Evolutionary conservation across 2,797 vertebrate genomes (phyloP).

Genomic region (Apogon hyalosoma): DNA sequence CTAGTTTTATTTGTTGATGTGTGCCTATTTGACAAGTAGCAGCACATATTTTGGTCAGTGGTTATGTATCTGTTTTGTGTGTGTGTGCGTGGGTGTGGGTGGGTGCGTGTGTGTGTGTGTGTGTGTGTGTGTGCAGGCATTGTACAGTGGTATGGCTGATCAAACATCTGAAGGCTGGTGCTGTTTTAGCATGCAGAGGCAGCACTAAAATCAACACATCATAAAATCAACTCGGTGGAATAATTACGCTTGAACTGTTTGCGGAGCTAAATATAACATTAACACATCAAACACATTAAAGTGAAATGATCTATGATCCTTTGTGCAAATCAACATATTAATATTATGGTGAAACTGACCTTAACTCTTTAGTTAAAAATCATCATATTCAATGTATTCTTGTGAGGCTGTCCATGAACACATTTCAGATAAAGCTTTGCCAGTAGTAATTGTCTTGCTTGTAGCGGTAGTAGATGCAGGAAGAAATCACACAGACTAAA

Average conservation of each 20-base stretch:
- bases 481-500: too few species aligned
- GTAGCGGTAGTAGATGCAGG: too few species aligned
- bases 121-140: conserved; percentile 16
- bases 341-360: background rate
- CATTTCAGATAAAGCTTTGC: too few species aligned
- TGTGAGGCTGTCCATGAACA: too few species aligned
- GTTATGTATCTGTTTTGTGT: conserved; percentile 32
- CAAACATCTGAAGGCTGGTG: conserved; percentile 8
- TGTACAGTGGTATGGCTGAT: background rate
- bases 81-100: conserved; percentile 19
- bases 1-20: background rate
- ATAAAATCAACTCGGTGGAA: background rate
- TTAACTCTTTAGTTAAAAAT: background rate
- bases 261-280: background rate
- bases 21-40: conserved; percentile 5
- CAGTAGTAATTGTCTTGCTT: too few species aligned
- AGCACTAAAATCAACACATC: conserved; percentile 7
- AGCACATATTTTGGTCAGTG: conserved; percentile 14
- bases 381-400: too few species aligned
- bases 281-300: background rate
- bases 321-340: background rate
- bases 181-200: background rate
- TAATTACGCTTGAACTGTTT: background rate
- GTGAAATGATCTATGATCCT: background rate
- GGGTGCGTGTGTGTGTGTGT: conserved; percentile 10